phyloP scores from a whole-genome alignment of 1,140 invertebrate genomes.

The Bursaphelenchus mucronatus region DNA sequence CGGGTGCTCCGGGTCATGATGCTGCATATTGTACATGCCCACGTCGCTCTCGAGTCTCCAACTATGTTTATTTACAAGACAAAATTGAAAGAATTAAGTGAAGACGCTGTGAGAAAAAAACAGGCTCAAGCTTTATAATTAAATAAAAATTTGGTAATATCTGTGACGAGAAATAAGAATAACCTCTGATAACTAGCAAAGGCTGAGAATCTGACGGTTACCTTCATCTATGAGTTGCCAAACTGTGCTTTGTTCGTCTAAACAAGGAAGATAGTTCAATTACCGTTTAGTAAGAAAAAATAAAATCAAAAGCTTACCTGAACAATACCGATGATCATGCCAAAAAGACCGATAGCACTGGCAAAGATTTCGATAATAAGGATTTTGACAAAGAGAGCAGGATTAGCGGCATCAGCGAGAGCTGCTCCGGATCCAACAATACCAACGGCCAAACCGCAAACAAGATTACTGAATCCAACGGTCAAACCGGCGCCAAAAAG shows the following conservation, averaged over 20 bases:
- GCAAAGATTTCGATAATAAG: conserved; percentile 97
- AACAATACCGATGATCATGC: conserved; percentile 93
- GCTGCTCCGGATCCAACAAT: conserved; percentile 91
- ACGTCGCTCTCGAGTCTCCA: conserved; percentile 9
- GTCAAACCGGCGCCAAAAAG: conserved; percentile 92
- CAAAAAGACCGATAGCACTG: conserved; percentile 93
- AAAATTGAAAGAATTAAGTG: conserved; percentile 12
- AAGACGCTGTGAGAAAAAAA: background rate
- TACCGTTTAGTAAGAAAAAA: background rate
- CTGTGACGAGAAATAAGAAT: conserved; percentile 12
- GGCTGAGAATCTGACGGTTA: background rate
- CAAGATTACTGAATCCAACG: conserved; percentile 86
- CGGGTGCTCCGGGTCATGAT: conserved; percentile 24
- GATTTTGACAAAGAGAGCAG: conserved; percentile 89
- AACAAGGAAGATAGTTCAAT: conserved; percentile 17
- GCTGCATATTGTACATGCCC: conserved; percentile 28
- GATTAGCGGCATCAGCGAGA: conserved; percentile 87
- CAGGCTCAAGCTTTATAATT: conserved; percentile 20
- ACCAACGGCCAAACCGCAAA: conserved; percentile 90
- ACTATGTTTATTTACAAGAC: conserved; percentile 13
- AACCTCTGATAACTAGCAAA: conserved; percentile 2
- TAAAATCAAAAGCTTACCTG: conserved; percentile 63
- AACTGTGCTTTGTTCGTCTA: conserved; percentile 33
- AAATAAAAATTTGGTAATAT: conserved; percentile 3
- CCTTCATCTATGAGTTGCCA: conserved; percentile 6